Conservation (phyloP, 2,888 invertebrate species). For the Pherbina coryleti region DNA sequence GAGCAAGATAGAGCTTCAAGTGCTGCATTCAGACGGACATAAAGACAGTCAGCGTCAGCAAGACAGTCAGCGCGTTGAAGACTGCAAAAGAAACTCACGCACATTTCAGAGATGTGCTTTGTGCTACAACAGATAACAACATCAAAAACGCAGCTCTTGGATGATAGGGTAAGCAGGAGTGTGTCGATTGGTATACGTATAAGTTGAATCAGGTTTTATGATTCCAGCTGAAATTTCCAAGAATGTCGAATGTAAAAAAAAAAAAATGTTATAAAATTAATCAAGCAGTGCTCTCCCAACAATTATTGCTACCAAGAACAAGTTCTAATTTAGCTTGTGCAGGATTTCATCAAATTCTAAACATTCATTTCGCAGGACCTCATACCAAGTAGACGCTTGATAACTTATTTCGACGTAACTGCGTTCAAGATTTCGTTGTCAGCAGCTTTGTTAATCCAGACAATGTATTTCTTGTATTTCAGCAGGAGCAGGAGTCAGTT, state of each 20-base stretch:
- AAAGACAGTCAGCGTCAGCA: too few species aligned
- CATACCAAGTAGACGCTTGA: neutral
- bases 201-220: too few species aligned
- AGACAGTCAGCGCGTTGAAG: neutral
- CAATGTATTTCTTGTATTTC: neutral
- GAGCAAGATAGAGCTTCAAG: neutral
- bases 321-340: neutral
- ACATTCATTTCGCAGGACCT: neutral
- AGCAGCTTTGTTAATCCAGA: constrained; percentile 19
- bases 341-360: neutral
- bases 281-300: too few species aligned
- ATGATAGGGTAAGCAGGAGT: too few species aligned
- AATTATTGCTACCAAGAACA: too few species aligned
- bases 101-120: neutral
- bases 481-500: neutral
- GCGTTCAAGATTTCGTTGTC: constrained; percentile 13
- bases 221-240: too few species aligned
- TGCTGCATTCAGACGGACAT: neutral
- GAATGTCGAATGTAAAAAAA: too few species aligned
- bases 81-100: neutral
- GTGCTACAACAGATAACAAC: neutral
- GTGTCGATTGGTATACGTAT: too few species aligned
- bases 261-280: too few species aligned
- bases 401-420: neutral
- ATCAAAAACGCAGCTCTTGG: neutral